Base-by-base conservation (phyloP, 2,888 invertebrate genomes). In the Pachymerium ferrugineum region DNA sequence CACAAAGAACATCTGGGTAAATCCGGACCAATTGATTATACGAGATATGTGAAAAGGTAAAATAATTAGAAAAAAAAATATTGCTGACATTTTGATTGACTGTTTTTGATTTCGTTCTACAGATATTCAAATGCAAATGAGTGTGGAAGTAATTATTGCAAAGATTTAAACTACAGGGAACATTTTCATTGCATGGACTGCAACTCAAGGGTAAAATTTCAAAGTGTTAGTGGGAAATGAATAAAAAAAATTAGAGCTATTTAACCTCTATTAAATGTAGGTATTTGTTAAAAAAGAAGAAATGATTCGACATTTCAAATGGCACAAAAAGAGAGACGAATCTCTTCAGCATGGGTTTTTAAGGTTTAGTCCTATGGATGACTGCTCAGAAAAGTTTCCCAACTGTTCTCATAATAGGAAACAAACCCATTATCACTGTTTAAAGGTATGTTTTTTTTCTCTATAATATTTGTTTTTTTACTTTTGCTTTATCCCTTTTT, bases 251-350 rank as follows among this genome's bases (percentile, higher is more conserved):
- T 35, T 42, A 42, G 74, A 74, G 71, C 35, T 19, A 72, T 73
- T 42, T 31, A 30, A 35, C 22, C 22, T 54, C 28, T 54, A 28
- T 29, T 73, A 35, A 10, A 74, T 75, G 74, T 78, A 83, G 81
- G 94, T 97, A n/a, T 93, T 98, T 81, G 91, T 94, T 80, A 97
- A 97, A 84, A 97, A 97, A 82, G 98, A 98, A 83, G 97, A 98
- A 82, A 97, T 98, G 91, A 97, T 97, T 77, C 89, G 97, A 54
- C 97, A 98, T 83, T 94, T 96, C 81, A 98, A 98, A 86, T 97
- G 97, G 97, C 97, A 98, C 85, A 96, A 97, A 85, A 98, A 98
- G 84, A 88, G 97, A 1, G 97, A 97, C 80, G 97, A 98, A 82
- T 95, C 95, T 5, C 85, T 98, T 35, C 94, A 95, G 77, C 93